Evolutionary conservation across 2,797 vertebrate species (phyloP).

Genomic region (Enteromius argenteus): DNA sequence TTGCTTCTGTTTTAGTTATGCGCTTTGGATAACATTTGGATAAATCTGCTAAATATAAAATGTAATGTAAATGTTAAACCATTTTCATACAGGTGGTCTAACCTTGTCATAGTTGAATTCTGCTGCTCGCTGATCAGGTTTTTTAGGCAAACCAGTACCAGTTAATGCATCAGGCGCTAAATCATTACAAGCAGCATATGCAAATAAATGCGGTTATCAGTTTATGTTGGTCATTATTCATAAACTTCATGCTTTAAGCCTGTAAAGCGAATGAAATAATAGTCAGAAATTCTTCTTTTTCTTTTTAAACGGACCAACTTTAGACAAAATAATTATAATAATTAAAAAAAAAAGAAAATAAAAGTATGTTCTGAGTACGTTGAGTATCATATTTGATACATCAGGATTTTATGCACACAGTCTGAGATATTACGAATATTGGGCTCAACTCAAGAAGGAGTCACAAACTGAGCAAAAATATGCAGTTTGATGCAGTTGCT

Average conservation of each 20-base stretch:
- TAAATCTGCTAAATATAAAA: not conserved
- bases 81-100: not conserved
- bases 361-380: not conserved
- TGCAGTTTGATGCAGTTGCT: not conserved
- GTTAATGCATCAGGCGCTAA: not conserved
- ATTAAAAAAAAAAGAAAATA: not conserved
- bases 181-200: not conserved
- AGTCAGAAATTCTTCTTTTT: too few relatives aligned
- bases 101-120: not conserved
- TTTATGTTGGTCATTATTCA: not conserved
- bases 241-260: not conserved
- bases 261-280: too few relatives aligned
- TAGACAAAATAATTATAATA: too few relatives aligned
- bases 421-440: not conserved
- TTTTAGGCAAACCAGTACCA: constrained; percentile 4
- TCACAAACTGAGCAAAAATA: not conserved
- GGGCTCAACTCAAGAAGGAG: not conserved
- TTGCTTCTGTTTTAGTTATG: not conserved
- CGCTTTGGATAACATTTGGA: not conserved
- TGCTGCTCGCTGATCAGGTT: not conserved
- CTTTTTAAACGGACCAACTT: too few relatives aligned
- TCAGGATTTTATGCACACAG: not conserved
- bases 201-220: not conserved
- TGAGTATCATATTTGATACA: not conserved
- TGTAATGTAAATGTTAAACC: not conserved